Evolutionary conservation across 2,113 vertebrate genomes (phyloP).

Genomic region (Ochotona princeps): DNA sequence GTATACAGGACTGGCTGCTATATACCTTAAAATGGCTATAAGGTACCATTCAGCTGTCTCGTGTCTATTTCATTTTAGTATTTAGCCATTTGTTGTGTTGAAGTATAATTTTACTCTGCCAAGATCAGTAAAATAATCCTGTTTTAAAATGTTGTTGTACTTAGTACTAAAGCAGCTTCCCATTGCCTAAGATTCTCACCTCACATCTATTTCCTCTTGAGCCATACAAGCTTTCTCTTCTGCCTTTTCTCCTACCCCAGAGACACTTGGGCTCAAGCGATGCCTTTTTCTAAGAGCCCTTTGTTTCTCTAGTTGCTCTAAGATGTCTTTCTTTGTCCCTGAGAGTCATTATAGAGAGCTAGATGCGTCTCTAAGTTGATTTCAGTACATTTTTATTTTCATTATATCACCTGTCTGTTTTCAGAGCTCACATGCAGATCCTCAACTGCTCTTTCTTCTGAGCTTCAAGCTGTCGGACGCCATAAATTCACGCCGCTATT

Average conservation of each 20-base stretch:
- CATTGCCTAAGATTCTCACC: not conserved
- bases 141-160: not conserved
- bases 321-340: not conserved
- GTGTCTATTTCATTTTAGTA: no score
- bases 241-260: not conserved
- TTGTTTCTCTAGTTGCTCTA: no score
- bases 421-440: not conserved
- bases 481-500: not conserved
- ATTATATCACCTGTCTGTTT: not conserved
- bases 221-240: not conserved
- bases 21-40: no score
- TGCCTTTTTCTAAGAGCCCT: not conserved
- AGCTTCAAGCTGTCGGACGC: not conserved
- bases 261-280: no score
- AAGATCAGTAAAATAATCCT: slow-evolving; percentile 22
- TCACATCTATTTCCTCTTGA: not conserved
- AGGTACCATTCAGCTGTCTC: no score
- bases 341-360: no score
- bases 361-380: not conserved
- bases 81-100: no score
- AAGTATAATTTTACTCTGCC: no score
- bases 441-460: not conserved
- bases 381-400: not conserved
- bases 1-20: no score
- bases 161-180: not conserved